Conservation (phyloP, 2,797 vertebrate species). For the Argya squamiceps region DNA sequence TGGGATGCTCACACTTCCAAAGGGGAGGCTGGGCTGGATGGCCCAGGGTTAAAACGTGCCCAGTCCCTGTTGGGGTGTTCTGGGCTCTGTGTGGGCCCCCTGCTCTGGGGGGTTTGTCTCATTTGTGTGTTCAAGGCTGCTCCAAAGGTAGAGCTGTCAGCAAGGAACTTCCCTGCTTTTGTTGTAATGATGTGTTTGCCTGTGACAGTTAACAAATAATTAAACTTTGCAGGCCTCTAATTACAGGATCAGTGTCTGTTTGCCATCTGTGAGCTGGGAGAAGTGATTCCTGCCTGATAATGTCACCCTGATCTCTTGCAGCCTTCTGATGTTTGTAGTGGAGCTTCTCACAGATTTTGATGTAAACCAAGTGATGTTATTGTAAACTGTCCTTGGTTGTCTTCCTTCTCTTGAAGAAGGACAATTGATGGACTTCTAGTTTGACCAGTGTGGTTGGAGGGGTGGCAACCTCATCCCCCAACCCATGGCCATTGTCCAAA, state of each 20-base stretch:
- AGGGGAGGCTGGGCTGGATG: rapidly evolving
- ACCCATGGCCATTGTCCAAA: no score
- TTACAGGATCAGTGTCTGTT: background rate
- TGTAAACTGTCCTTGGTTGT: no score
- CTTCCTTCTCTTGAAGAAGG: no score
- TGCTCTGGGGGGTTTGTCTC: background rate
- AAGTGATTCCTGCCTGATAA: background rate
- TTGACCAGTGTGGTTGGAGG: no score
- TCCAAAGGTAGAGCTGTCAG: background rate
- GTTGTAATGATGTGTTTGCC: background rate
- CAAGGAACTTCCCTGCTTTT: background rate
- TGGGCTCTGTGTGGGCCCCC: background rate
- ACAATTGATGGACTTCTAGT: no score
- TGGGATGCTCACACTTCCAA: background rate
- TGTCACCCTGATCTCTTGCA: no score
- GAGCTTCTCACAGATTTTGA: no score
- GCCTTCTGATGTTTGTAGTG: no score
- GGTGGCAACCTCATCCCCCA: no score
- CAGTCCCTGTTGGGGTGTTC: no score
- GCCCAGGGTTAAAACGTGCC: background rate
- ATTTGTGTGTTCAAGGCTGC: background rate
- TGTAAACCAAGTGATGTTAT: no score
- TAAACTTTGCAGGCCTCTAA: background rate
- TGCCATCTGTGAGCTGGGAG: background rate
- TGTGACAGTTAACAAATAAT: background rate